A percentile compares a stretch with the other conserved stretches of the same genome.
phyloP scores from a whole-genome alignment of 1,140 invertebrate species.

The Procambarus virginalis region DNA sequence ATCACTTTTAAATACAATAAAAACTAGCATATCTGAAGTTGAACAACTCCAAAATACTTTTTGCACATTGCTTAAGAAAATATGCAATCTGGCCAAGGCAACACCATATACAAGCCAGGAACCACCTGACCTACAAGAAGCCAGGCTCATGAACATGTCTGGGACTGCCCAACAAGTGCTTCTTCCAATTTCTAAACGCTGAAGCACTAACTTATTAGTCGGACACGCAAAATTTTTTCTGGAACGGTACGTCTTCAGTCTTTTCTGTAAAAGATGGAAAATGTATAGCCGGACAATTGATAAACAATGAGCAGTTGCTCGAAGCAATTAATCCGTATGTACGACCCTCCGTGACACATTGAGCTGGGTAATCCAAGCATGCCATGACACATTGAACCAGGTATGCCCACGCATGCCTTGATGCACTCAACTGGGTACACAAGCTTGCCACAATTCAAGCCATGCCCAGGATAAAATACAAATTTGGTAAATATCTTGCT shows the following conservation, averaged over 20 bases:
- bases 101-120: background rate
- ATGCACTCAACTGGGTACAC: background rate
- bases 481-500: background rate
- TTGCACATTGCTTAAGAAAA: constrained; percentile 23
- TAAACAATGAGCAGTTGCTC: background rate
- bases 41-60: constrained; percentile 1
- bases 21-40: constrained; percentile 21
- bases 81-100: background rate
- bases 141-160: background rate
- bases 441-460: background rate
- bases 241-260: background rate
- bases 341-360: too few relatives aligned
- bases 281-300: background rate
- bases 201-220: background rate
- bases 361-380: too few relatives aligned
- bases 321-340: background rate
- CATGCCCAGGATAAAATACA: background rate
- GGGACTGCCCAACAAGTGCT: background rate
- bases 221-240: background rate
- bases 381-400: too few relatives aligned
- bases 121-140: background rate
- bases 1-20: constrained; percentile 57
- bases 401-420: too few relatives aligned
- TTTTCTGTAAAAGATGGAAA: background rate
- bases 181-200: constrained; percentile 1